These are phyloP conservation scores for Brassicogethes aeneus DNA, from an alignment of 2,888 invertebrate species.

Conservation along the genomic window DNA sequence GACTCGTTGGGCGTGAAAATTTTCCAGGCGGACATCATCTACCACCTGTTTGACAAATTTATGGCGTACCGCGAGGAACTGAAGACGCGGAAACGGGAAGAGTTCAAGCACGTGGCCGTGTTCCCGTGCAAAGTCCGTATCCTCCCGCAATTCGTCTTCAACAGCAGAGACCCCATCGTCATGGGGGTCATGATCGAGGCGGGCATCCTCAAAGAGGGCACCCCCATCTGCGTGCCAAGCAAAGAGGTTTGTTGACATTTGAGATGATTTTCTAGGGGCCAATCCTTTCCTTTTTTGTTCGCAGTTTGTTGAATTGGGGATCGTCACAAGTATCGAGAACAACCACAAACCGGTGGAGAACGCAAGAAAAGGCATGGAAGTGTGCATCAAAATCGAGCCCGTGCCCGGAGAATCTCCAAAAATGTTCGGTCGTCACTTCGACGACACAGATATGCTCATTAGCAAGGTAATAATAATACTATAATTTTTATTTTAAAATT, in stretches of 20 bases:
- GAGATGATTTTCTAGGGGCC: constrained; percentile 3
- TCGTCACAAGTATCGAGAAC: constrained; percentile 89
- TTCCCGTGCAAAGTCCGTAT: constrained; percentile 93
- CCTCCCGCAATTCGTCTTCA: constrained; percentile 88
- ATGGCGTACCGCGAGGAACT: constrained; percentile 86
- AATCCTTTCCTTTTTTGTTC: not conserved
- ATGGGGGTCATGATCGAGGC: constrained; percentile 93
- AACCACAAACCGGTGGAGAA: constrained; percentile 92
- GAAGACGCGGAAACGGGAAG: constrained; percentile 83
- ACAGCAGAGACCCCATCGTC: constrained; percentile 96
- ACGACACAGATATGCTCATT: constrained; percentile 87
- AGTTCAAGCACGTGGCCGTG: constrained; percentile 93
- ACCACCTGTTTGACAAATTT: constrained; percentile 98
- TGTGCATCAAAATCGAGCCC: constrained; percentile 95
- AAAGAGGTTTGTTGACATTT: constrained; percentile 64
- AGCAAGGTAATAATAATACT: constrained; percentile 90
- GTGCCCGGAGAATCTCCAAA: constrained; percentile 98
- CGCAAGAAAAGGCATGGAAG: constrained; percentile 93
- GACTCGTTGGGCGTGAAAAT: constrained; percentile 90
- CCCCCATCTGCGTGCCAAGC: constrained; percentile 94
- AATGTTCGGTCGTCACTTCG: constrained; percentile 98
- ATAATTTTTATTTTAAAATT: constrained; percentile 4
- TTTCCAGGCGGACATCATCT: constrained; percentile 98
- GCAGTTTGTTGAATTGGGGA: constrained; percentile 87
- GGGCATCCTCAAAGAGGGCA: constrained; percentile 91